Evolutionary conservation across 1,140 invertebrate genomes (phyloP).

Genomic region (Drosophila pseudoobscura): DNA sequence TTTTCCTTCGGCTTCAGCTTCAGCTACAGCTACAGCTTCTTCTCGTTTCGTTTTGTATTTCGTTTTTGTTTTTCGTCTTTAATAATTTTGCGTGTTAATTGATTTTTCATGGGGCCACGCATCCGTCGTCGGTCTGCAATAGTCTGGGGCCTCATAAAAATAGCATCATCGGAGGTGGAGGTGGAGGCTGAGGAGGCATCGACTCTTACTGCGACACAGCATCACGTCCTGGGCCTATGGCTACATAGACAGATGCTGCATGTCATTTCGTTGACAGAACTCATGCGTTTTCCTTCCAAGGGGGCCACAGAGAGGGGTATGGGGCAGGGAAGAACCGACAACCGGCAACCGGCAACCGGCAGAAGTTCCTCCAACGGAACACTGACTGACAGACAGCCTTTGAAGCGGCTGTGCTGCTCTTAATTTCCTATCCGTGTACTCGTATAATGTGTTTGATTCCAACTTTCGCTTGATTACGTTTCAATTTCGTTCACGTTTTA

Average conservation of each 20-base stretch:
- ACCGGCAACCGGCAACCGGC: not conserved
- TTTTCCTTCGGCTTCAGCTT: constrained; percentile 6
- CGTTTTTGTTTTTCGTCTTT: constrained; percentile 64
- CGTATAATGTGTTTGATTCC: constrained; percentile 5
- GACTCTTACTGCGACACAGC: constrained; percentile 62
- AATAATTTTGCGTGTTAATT: constrained; percentile 82
- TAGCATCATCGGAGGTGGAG: constrained; percentile 57
- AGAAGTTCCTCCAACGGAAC: not conserved
- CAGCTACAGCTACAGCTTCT: not conserved
- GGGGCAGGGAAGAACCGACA: not conserved
- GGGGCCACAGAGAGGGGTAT: constrained; percentile 22
- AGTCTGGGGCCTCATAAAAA: constrained; percentile 74
- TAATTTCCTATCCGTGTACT: constrained; percentile 32
- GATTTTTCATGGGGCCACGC: constrained; percentile 81
- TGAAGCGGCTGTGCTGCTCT: constrained; percentile 53
- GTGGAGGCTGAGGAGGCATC: constrained; percentile 6
- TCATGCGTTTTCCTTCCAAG: constrained; percentile 55
- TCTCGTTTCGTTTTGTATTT: constrained; percentile 26
- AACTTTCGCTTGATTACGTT: constrained; percentile 75
- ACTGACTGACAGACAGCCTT: constrained; percentile 41
- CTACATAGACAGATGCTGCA: constrained; percentile 78
- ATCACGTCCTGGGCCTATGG: constrained; percentile 72
- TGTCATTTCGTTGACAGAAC: constrained; percentile 80
- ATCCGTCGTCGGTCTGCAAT: constrained; percentile 64
- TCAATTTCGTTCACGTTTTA: constrained; percentile 66